Evolutionary conservation across 1,140 invertebrate genomes (phyloP).

Genomic region (Heterodera carotae): DNA sequence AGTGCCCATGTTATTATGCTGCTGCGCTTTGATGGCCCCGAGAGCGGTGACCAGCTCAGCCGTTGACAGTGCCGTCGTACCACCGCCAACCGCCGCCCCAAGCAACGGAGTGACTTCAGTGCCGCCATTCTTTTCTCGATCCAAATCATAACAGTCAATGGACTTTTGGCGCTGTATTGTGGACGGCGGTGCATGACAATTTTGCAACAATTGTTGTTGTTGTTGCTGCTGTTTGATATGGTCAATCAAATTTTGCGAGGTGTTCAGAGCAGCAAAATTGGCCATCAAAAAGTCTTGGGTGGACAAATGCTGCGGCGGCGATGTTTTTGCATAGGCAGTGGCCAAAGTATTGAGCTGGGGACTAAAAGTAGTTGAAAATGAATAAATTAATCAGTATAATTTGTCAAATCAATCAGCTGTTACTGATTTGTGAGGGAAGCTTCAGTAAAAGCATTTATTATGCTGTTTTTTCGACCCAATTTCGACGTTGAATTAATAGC

Average conservation of each 20-base stretch:
- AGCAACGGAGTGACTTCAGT: too few relatives aligned
- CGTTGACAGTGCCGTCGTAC: background rate
- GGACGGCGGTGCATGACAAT: background rate
- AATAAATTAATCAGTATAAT: too few relatives aligned
- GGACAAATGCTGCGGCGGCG: background rate
- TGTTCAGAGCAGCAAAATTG: constrained; percentile 12
- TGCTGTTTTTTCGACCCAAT: too few relatives aligned
- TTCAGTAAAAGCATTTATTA: too few relatives aligned
- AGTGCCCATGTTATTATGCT: background rate
- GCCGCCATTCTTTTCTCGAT: background rate
- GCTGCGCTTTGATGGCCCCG: background rate
- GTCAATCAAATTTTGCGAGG: constrained; percentile 17
- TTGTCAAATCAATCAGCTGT: too few relatives aligned
- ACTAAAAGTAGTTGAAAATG: too few relatives aligned
- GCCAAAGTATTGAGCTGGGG: too few relatives aligned
- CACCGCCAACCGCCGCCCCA: background rate
- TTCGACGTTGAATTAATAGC: too few relatives aligned
- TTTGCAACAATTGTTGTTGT: background rate
- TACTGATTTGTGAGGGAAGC: too few relatives aligned
- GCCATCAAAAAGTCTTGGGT: constrained; percentile 25
- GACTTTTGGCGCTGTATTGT: background rate
- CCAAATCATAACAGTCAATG: background rate
- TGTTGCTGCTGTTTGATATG: constrained; percentile 19
- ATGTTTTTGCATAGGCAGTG: background rate
- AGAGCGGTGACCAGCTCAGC: background rate